Conservation (phyloP, 2,888 invertebrate species). For the Catocala sponsa region DNA sequence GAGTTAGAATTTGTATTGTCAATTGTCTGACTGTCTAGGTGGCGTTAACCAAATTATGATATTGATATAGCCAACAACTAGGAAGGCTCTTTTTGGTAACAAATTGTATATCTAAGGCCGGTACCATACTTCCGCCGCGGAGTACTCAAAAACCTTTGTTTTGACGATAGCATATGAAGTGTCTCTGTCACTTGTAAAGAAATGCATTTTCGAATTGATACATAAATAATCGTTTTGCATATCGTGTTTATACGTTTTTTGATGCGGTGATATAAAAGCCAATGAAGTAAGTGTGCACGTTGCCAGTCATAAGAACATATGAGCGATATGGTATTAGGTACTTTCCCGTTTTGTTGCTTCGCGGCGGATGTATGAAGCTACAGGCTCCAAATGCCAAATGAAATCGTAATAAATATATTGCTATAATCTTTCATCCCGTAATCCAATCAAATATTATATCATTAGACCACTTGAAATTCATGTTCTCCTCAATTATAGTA, state of each 20-base stretch:
- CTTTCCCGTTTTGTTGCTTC: too few relatives aligned
- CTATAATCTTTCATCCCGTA: slow-evolving; percentile 11
- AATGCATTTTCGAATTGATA: too few relatives aligned
- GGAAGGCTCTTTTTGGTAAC: slow-evolving; percentile 5
- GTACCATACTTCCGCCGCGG: neutral
- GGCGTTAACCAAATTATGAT: slow-evolving; percentile 22
- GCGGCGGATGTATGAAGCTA: slow-evolving; percentile 1
- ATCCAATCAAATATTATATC: slow-evolving; percentile 11
- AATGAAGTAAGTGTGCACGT: too few relatives aligned
- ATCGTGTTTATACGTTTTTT: too few relatives aligned
- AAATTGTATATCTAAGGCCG: slow-evolving; percentile 2
- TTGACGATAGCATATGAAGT: too few relatives aligned
- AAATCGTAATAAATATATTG: slow-evolving; percentile 4
- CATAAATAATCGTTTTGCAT: too few relatives aligned
- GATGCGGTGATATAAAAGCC: too few relatives aligned
- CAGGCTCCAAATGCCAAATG: neutral
- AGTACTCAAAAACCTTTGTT: neutral
- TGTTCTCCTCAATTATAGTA: slow-evolving; percentile 40
- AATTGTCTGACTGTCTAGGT: slow-evolving; percentile 41
- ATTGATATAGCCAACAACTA: slow-evolving; percentile 13
- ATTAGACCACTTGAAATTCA: slow-evolving; percentile 21
- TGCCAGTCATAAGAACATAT: too few relatives aligned
- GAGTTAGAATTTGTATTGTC: slow-evolving; percentile 45
- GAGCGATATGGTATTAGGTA: too few relatives aligned
- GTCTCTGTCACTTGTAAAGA: too few relatives aligned